A percentile compares a stretch with the other conserved stretches of the same genome.
Evolutionary conservation across 2,888 invertebrate genomes (phyloP).

Genomic region (Ormia ochracea): DNA sequence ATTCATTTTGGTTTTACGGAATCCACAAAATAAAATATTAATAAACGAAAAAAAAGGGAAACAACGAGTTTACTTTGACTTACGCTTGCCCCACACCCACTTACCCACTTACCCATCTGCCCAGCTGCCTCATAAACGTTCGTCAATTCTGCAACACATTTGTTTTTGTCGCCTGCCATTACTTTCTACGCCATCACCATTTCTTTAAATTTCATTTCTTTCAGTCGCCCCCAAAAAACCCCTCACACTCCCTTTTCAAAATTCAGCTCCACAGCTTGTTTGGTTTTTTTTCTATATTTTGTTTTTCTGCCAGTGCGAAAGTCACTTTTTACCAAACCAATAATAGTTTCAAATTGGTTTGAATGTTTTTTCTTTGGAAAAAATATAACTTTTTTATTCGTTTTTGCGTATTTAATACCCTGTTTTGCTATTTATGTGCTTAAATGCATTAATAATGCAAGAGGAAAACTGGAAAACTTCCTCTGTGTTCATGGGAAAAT

Average conservation of each 20-base stretch:
- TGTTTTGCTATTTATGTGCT: conserved; percentile 19
- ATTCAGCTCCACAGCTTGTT: neutral
- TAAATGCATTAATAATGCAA: too few relatives aligned
- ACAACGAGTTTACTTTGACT: neutral
- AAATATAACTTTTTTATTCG: conserved; percentile 27
- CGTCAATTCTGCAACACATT: neutral
- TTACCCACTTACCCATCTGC: too few relatives aligned
- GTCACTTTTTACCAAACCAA: conserved; percentile 47
- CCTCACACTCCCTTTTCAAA: too few relatives aligned
- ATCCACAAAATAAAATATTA: conserved; percentile 3
- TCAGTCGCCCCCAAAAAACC: neutral
- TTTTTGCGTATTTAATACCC: neutral
- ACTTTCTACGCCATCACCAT: conserved; percentile 1
- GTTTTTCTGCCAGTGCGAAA: conserved; percentile 4
- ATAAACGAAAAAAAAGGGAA: neutral
- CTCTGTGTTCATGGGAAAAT: too few relatives aligned
- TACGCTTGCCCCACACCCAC: too few relatives aligned
- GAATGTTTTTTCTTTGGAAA: too few relatives aligned
- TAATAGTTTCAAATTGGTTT: conserved; percentile 56
- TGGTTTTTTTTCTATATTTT: too few relatives aligned
- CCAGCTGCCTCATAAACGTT: too few relatives aligned
- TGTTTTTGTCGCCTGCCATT: conserved; percentile 6
- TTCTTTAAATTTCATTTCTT: conserved; percentile 1
- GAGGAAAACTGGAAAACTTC: too few relatives aligned
- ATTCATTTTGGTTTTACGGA: conserved; percentile 29